These are phyloP conservation scores for Montipora capitata DNA, from an alignment of 92 coral and sea anemone genomes.

Conservation along the genomic window DNA sequence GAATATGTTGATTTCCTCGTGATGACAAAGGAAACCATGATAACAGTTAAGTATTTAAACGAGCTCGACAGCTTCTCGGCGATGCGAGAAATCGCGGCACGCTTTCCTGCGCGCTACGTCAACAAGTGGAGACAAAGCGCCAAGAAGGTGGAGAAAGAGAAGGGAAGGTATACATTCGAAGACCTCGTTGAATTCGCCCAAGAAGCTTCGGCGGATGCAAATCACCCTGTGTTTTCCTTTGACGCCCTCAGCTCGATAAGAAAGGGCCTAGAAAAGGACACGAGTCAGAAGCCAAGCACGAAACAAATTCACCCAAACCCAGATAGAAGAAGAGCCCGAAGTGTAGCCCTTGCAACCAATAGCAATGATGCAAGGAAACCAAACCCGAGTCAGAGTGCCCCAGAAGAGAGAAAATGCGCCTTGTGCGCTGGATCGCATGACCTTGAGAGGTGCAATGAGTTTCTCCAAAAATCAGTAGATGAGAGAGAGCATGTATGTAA, in stretches of 20 bases:
- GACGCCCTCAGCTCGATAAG: conserved; percentile 67
- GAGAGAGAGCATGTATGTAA: conserved; percentile 1
- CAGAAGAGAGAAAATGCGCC: conserved; percentile 12
- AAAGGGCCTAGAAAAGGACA: conserved; percentile 58
- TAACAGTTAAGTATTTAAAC: conserved; percentile 76
- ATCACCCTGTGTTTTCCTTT: conserved; percentile 78
- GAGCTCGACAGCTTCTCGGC: conserved; percentile 77
- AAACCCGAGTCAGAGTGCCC: not conserved
- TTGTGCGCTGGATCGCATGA: conserved; percentile 47
- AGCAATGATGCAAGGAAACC: conserved; percentile 16
- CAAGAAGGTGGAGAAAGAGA: conserved; percentile 65
- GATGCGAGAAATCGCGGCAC: conserved; percentile 70
- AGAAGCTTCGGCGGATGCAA: conserved; percentile 72
- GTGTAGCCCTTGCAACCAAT: conserved; percentile 18
- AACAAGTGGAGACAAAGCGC: conserved; percentile 80
- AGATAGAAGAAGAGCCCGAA: conserved; percentile 2
- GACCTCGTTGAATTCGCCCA: conserved; percentile 76
- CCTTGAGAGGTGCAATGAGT: conserved; percentile 31
- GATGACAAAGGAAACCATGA: conserved; percentile 86
- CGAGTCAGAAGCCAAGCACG: conserved; percentile 15
- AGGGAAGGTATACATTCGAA: conserved; percentile 75
- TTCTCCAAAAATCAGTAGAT: not conserved
- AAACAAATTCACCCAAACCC: conserved; percentile 4
- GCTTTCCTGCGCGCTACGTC: conserved; percentile 60
- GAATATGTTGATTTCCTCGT: conserved; percentile 79